Base-by-base conservation (phyloP, 2,888 invertebrate species). In the Electrophaes corylata region DNA sequence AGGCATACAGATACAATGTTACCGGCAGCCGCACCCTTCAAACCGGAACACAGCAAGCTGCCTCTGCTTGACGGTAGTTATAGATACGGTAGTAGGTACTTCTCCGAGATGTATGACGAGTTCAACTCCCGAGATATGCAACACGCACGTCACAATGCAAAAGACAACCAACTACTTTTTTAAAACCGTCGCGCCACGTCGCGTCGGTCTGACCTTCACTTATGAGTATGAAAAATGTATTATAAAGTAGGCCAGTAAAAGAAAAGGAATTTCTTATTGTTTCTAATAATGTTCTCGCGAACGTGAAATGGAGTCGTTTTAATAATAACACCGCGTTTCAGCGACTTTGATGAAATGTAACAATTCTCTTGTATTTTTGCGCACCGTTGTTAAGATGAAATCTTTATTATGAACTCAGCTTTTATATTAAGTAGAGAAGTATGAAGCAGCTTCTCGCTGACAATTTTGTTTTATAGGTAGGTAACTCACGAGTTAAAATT, bases 221-320 rank as follows among this genome's bases (percentile, higher is more conserved):
- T 20, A 20, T 20, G 35, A 29, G 39, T 39, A 44, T 45, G 48
- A 49, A 39, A 39, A 39, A 39, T 43, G 43, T 14, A 10, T 48
- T 43, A 3, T 19, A 29, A 43, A 44, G 11, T 45, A 33, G 29
- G 47, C 59, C 23, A 51, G 48, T 59, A 54, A 57, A 53, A 62
- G 46, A 44, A 37, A 43, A 60, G 51, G 60, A 57, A 51, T 51
- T 62, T 52, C 56, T 44, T 59, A 58, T 54, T 58, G 58, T 56
- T 49, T 57, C 51, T 56, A 60, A 64, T 58, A 50, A 62, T 65
- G 57, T 60, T 58, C 58, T 46, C 58, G 50, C 62, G 55, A 56
- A 53, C 57, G 59, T 57, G 57, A 62, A 59, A 61, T 56, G 49
- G 57, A 62, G 58, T 54, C 56, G 58, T 61, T 66, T 63, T 60